Evolutionary conservation across 1,140 invertebrate genomes (phyloP), one percentile per base, ranked within the genome.

Genomic region (Caenorhabditis latens): DNA sequence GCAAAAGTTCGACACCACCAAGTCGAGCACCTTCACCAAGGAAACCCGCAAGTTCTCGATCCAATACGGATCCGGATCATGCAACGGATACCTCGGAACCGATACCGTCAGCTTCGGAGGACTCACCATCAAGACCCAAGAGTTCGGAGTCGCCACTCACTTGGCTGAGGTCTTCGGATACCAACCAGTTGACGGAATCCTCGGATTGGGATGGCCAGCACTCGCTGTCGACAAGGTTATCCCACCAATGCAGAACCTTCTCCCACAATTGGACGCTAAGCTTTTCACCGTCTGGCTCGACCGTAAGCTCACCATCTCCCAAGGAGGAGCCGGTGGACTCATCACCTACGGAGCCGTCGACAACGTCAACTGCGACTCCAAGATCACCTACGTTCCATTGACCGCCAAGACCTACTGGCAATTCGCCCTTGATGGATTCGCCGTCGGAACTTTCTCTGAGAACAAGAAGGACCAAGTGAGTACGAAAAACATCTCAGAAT

Each of bases 321-420:
- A 89, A 61, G 90, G 84, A 32, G 61, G 63, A 82, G 79, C 40
- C 75, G 89, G 79, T 13, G 90, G 90, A 53, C 87, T 90, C 11
- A 90, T 90, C 90, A 90, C 90, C 86, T 90, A 90, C 84, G 90
- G 90, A 48, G 90, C 88, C 16, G 16, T 90, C 19, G 90, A 90
- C 84, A 88, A 75, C 50, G 46, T 61, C 61, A 90, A 90, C 84
- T 90, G 90, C 88, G 90, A 86, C 67, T 55, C 83, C 42, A 46
- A 57, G 14, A 86, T 90, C 65, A 84, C 63, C 88, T 90, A 90
- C 84, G 88, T 87, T 32, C 83, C 86, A 43, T 87, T 90, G 57
- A 84, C 89, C 43, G 89, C 90, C 13, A 61, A 84, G 63, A 89
- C 88, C 48, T 90, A 90, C 87, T 90, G 90, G 90, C 90, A 90